These are phyloP conservation scores for Notocelia uddmanniana DNA, from an alignment of 2,888 invertebrate genomes.

Conservation along the genomic window DNA sequence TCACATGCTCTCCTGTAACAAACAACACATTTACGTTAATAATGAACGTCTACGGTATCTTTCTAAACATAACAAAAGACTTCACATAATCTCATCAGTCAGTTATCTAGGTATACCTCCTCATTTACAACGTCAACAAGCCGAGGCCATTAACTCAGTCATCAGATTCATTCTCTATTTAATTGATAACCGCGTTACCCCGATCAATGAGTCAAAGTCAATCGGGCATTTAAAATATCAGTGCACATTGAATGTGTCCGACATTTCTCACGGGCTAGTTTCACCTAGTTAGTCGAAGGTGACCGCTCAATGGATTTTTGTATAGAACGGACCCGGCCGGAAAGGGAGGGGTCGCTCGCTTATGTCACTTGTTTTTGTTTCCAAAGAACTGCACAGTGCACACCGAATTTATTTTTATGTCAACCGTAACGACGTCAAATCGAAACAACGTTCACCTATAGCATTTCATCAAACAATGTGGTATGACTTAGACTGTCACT, in stretches of 20 bases:
- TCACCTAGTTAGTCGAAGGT: constrained; percentile 71
- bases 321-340: constrained; percentile 69
- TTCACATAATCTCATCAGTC: background rate
- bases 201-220: constrained; percentile 50
- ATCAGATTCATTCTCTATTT: constrained; percentile 22
- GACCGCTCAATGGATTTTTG: constrained; percentile 76
- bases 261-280: constrained; percentile 78
- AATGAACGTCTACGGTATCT: constrained; percentile 2
- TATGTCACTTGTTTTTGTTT: constrained; percentile 73
- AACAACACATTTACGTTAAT: constrained; percentile 49
- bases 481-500: constrained; percentile 14
- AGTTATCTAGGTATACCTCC: background rate
- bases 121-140: background rate
- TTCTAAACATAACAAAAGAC: background rate
- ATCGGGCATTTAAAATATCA: constrained; percentile 54
- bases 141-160: background rate
- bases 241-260: constrained; percentile 55
- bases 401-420: constrained; percentile 35
- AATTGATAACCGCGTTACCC: constrained; percentile 39
- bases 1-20: constrained; percentile 86
- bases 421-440: constrained; percentile 22
- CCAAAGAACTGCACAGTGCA: constrained; percentile 58
- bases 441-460: background rate
- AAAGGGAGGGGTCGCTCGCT: constrained; percentile 73
- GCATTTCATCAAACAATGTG: constrained; percentile 18